Percentiles rank a stretch among this genome's conserved stretches.
phyloP scores from a whole-genome alignment of 2,797 vertebrate genomes.

The Leuciscus waleckii region DNA sequence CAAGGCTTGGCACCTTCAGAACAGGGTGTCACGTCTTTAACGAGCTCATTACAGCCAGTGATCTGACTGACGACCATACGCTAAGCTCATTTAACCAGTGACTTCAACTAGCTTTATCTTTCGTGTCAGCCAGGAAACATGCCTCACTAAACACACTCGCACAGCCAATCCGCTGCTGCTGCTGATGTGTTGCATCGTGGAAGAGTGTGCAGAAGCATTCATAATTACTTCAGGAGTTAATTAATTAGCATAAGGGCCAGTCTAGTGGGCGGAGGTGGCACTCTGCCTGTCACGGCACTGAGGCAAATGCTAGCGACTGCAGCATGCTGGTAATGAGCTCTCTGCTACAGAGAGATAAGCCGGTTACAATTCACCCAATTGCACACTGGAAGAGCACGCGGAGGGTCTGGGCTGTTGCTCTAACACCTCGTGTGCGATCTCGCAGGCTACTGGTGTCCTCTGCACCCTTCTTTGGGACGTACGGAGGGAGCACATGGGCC shows the following conservation, averaged over 20 bases:
- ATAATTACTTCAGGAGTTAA: slow-evolving; percentile 63
- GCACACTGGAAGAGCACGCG: slow-evolving; percentile 44
- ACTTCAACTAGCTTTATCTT: slow-evolving; percentile 36
- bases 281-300: slow-evolving; percentile 36
- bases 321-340: slow-evolving; percentile 51
- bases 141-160: slow-evolving; percentile 24
- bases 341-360: slow-evolving; percentile 64
- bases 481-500: no score
- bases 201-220: slow-evolving; percentile 34
- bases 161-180: background rate
- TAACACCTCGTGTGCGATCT: background rate
- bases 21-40: slow-evolving; percentile 1
- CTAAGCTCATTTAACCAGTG: slow-evolving; percentile 41
- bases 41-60: slow-evolving; percentile 12
- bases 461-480: background rate
- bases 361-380: slow-evolving; percentile 53
- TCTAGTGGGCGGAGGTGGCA: slow-evolving; percentile 42
- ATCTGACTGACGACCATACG: slow-evolving; percentile 35
- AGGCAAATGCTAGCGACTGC: slow-evolving; percentile 13
- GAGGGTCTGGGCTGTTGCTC: background rate
- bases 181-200: slow-evolving; percentile 14
- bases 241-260: slow-evolving; percentile 51
- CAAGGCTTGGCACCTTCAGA: slow-evolving; percentile 8
- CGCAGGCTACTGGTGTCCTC: background rate
- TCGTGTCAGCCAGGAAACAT: slow-evolving; percentile 34